Base-by-base conservation (phyloP, 2,113 vertebrate genomes). In the Sinocyclocheilus rhinocerous region DNA sequence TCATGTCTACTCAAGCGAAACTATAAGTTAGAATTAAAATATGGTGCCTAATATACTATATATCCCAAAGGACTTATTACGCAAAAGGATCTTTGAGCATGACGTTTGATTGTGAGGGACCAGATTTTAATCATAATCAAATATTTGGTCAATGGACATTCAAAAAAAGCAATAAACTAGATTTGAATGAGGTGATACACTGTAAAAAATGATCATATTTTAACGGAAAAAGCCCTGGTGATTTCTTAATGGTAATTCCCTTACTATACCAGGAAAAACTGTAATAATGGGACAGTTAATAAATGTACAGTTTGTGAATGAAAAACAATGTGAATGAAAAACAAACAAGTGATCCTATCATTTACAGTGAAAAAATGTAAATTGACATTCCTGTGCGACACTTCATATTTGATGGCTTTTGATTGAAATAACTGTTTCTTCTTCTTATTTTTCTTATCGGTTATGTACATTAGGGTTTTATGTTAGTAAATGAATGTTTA, bases 121-220 rank as follows among this genome's bases (percentile, higher is more conserved):
- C 45, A n/a, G 65, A 10, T 59, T 73, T 84, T 20, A 55, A 36
- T 36, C 4, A 36, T 36, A 36, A 42, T 2, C 7, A 67, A 29
- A 52, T 85, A 42, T 84, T 86, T 88, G 76, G 81, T 84, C 81
- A 65, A 76, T 84, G 75, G 73, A 48, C 15, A 50, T 73, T 15
- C 3, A 11, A 50, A 36, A 33, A 75, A 36, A 59, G 3, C 20
- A 57, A 79, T 15, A 61, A 57, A n/a, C 12, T 45, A 18, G 9
- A 24, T 55, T 42, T 42, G 12, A 42, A 61, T 24, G 26, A 12
- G 16, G 15, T 22, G 18, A 36, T 73, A 4, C n/a, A 61, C 57
- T 61, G 20, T 61, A 61, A 20, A 20, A 57, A 22, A 59, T 0
- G 16, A 59, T 59, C 55, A 59, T 8, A 59, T 61, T 61, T 61